Percentiles rank a stretch among this genome's conserved stretches.
phyloP scores from a whole-genome alignment of 2,888 invertebrate genomes.

The Timandra comae region DNA sequence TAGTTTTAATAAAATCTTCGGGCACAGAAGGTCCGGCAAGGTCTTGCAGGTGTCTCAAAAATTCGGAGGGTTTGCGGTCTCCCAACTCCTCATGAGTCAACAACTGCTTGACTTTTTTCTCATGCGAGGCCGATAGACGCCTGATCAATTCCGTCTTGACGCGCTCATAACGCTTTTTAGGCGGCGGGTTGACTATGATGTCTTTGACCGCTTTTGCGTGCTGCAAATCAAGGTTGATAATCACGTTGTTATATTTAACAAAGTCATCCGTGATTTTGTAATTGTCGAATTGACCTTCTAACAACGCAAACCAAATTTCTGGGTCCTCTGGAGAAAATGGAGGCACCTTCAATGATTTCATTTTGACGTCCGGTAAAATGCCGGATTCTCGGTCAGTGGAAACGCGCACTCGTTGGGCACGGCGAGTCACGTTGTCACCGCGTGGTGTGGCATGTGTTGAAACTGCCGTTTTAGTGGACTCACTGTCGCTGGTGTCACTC shows the following conservation, averaged over 20 bases:
- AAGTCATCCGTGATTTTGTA: background rate
- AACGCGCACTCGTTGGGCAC: too few species aligned
- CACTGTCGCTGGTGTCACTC: too few species aligned
- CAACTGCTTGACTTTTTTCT: slow-evolving; percentile 4
- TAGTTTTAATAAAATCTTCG: slow-evolving; percentile 1
- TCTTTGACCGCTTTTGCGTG: slow-evolving; percentile 5
- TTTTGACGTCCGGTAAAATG: too few species aligned
- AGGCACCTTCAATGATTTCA: too few species aligned
- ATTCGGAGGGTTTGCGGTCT: slow-evolving; percentile 11
- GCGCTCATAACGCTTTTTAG: slow-evolving; percentile 1
- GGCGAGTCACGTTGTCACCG: too few species aligned
- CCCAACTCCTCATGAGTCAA: slow-evolving; percentile 11
- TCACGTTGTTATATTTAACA: background rate
- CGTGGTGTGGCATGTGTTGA: too few species aligned
- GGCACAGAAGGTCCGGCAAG: slow-evolving; percentile 3
- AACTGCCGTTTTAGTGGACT: too few species aligned
- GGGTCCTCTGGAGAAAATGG: slow-evolving; percentile 2
- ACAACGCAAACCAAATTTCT: slow-evolving; percentile 3
- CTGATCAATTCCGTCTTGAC: slow-evolving; percentile 6
- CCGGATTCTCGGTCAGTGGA: too few species aligned
- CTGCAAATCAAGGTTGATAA: background rate
- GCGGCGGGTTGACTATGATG: background rate
- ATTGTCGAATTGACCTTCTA: slow-evolving; percentile 2
- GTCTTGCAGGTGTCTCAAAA: slow-evolving; percentile 7
- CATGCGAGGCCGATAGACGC: slow-evolving; percentile 1